These are phyloP conservation scores for Pachycephus smyrnensis DNA, from an alignment of 2,888 invertebrate genomes.

Conservation along the genomic window DNA sequence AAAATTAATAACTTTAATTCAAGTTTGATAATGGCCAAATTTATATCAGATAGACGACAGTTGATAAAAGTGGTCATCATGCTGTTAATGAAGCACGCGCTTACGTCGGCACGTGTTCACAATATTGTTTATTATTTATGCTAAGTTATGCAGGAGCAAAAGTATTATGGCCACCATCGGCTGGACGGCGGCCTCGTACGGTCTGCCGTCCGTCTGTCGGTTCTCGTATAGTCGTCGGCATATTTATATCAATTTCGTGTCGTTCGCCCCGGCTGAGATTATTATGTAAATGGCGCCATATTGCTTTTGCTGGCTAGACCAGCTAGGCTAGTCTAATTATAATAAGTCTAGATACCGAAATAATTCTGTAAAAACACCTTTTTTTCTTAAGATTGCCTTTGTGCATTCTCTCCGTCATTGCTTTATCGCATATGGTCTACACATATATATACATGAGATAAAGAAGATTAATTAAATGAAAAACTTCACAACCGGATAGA, in stretches of 20 bases:
- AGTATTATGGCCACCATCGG: slow-evolving; percentile 24
- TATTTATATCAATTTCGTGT: slow-evolving; percentile 67
- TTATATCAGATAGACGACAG: neutral
- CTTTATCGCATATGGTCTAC: neutral
- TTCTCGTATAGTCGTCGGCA: slow-evolving; percentile 47
- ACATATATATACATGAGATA: neutral
- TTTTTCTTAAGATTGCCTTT: neutral
- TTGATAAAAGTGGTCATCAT: neutral
- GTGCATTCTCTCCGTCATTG: neutral
- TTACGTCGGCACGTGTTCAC: slow-evolving; percentile 60
- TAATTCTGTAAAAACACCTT: slow-evolving; percentile 20
- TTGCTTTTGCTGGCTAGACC: slow-evolving; percentile 7
- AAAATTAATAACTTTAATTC: neutral
- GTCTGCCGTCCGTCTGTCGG: slow-evolving; percentile 58
- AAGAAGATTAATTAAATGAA: slow-evolving; percentile 25
- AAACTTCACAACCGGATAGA: slow-evolving; percentile 17
- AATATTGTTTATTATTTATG: slow-evolving; percentile 67
- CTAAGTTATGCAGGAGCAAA: slow-evolving; percentile 61
- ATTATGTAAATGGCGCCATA: slow-evolving; percentile 59
- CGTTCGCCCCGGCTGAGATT: slow-evolving; percentile 57
- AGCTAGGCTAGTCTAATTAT: slow-evolving; percentile 18
- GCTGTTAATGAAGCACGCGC: slow-evolving; percentile 57
- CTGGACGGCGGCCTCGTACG: slow-evolving; percentile 52
- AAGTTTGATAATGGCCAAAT: neutral
- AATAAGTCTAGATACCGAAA: slow-evolving; percentile 22